These are phyloP conservation scores for Tapirus indicus DNA, from an alignment of 2,797 vertebrate genomes.

Conservation along the genomic window DNA sequence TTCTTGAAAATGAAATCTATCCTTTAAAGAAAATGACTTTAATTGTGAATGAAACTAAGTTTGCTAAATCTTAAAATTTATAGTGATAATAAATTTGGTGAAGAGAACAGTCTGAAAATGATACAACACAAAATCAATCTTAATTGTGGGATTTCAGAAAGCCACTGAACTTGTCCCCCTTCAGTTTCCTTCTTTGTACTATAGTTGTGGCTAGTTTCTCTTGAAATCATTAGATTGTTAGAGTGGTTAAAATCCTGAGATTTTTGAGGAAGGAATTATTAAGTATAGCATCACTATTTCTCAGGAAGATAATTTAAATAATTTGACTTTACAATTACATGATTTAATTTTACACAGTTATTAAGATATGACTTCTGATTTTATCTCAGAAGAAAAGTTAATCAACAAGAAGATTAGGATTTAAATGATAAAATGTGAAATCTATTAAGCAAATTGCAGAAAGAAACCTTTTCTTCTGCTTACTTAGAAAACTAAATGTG, in stretches of 20 bases:
- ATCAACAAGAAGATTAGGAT: neutral
- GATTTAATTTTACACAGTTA: neutral
- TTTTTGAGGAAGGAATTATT: conserved; percentile 16
- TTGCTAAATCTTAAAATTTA: conserved; percentile 25
- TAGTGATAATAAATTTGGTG: conserved; percentile 25
- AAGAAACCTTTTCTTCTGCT: neutral
- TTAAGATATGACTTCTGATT: neutral
- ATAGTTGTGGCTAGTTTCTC: neutral
- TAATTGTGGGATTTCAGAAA: conserved; percentile 40
- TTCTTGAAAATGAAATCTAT: neutral
- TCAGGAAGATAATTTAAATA: conserved; percentile 6
- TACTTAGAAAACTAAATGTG: neutral
- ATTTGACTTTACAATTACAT: conserved; percentile 22
- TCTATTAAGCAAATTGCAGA: neutral
- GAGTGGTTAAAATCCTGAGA: neutral
- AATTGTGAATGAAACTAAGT: neutral
- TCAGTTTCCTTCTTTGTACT: neutral
- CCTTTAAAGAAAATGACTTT: conserved; percentile 10
- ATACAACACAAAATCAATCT: neutral
- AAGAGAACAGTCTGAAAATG: conserved; percentile 22
- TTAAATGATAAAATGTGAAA: neutral
- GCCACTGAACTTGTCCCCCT: neutral
- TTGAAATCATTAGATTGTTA: neutral
- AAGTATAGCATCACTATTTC: neutral
- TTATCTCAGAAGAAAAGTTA: neutral